These are phyloP conservation scores for Brevimyrus niger DNA, from an alignment of 2,113 vertebrate genomes.

Conservation along the genomic window DNA sequence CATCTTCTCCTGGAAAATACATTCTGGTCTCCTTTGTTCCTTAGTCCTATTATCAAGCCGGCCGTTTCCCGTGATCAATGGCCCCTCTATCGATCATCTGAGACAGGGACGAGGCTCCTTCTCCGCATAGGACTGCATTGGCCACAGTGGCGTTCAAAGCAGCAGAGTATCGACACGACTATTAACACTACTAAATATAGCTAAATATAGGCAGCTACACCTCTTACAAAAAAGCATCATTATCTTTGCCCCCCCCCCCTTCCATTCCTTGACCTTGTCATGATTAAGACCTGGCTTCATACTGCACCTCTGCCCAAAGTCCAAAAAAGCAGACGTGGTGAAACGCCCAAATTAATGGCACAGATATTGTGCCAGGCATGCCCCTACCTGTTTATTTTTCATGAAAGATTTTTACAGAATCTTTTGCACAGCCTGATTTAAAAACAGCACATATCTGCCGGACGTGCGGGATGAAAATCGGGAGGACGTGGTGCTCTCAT, in stretches of 20 bases:
- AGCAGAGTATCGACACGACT: background rate
- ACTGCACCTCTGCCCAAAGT: background rate
- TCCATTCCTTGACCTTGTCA: background rate
- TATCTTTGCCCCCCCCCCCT: background rate
- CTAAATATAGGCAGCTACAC: background rate
- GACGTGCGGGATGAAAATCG: background rate
- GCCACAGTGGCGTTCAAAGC: background rate
- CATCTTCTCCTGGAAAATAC: background rate
- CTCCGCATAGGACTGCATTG: conserved; percentile 7
- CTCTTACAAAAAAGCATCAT: no score
- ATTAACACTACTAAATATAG: background rate
- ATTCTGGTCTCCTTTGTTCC: conserved; percentile 20
- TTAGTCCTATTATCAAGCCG: conserved; percentile 39
- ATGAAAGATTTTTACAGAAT: background rate
- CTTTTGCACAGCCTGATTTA: background rate
- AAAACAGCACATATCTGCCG: background rate
- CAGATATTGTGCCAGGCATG: background rate
- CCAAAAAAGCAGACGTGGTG: background rate
- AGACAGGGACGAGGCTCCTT: background rate
- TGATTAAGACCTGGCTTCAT: background rate
- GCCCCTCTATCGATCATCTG: conserved; percentile 32
- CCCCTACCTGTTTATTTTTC: background rate
- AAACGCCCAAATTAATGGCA: background rate
- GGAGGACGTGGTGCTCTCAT: background rate
- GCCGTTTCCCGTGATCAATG: conserved; percentile 51